Evolutionary conservation across 2,888 invertebrate genomes (phyloP).

Genomic region (Scaptomyza parva): DNA sequence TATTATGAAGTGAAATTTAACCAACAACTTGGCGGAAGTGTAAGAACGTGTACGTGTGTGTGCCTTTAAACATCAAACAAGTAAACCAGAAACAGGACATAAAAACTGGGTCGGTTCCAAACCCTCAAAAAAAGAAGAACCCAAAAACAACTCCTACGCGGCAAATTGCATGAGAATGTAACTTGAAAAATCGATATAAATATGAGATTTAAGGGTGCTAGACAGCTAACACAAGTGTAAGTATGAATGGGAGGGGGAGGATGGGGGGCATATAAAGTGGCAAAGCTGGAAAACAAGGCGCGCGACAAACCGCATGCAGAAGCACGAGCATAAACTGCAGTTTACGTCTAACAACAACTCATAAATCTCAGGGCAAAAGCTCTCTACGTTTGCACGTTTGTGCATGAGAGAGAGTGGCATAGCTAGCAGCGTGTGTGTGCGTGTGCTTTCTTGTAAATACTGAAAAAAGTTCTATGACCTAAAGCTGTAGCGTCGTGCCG

Average conservation of each 20-base stretch:
- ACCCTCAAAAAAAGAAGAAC: constrained; percentile 2
- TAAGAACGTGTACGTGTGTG: constrained; percentile 9
- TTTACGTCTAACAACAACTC: constrained; percentile 58
- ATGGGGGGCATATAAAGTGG: neutral
- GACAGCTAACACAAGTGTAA: constrained; percentile 41
- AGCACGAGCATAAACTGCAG: constrained; percentile 61
- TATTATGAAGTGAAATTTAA: constrained; percentile 22
- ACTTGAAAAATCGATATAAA: constrained; percentile 78
- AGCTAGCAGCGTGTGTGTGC: constrained; percentile 21
- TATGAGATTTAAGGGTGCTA: constrained; percentile 79
- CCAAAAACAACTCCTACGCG: constrained; percentile 7
- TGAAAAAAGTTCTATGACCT: constrained; percentile 82
- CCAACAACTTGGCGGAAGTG: constrained; percentile 1
- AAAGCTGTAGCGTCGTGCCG: constrained; percentile 68
- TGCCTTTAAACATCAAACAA: constrained; percentile 42
- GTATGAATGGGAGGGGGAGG: neutral
- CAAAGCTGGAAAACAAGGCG: constrained; percentile 39
- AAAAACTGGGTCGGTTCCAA: constrained; percentile 53
- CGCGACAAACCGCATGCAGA: constrained; percentile 45
- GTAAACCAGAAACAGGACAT: constrained; percentile 27
- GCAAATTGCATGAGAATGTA: constrained; percentile 59
- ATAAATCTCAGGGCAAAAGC: constrained; percentile 75
- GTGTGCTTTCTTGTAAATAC: constrained; percentile 61
- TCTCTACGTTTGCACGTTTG: constrained; percentile 32
- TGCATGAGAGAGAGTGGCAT: constrained; percentile 20